phyloP scores from a whole-genome alignment of 2,888 invertebrate species.

The Digitonthophagus gazella region DNA sequence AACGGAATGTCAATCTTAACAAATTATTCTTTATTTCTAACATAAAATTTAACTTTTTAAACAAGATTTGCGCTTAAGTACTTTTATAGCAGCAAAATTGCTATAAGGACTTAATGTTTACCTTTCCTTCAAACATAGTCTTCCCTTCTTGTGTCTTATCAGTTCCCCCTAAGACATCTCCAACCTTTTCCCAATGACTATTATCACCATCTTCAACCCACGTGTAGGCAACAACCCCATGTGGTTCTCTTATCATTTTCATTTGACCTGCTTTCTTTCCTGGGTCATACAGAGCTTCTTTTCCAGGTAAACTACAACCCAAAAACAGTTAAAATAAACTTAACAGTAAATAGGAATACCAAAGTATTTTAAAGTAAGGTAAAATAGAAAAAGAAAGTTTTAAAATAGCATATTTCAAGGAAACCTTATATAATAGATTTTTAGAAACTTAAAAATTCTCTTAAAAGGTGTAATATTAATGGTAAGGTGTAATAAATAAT shows the following conservation, averaged over 20 bases:
- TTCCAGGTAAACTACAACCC: conserved; percentile 81
- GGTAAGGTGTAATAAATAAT: too few species aligned
- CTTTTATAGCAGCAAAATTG: too few species aligned
- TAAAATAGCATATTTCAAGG: too few species aligned
- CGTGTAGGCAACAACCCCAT: conserved; percentile 73
- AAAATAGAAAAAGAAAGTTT: too few species aligned
- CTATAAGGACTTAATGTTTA: conserved; percentile 38
- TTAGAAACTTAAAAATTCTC: too few species aligned
- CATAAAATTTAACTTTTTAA: too few species aligned
- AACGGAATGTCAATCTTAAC: too few species aligned
- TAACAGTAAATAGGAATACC: conserved; percentile 12
- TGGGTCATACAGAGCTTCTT: conserved; percentile 71
- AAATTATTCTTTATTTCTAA: too few species aligned
- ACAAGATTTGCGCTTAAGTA: too few species aligned
- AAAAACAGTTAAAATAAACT: conserved; percentile 21
- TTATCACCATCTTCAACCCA: conserved; percentile 66
- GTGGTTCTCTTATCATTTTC: conserved; percentile 75
- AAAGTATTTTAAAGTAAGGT: too few species aligned
- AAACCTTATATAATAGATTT: too few species aligned
- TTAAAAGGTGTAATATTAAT: too few species aligned
- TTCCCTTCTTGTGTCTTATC: conserved; percentile 67
- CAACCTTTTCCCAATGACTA: conserved; percentile 76
- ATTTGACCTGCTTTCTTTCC: conserved; percentile 83
- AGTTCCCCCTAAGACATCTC: conserved; percentile 82
- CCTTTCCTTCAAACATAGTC: conserved; percentile 79